phyloP scores from a whole-genome alignment of 2,888 invertebrate genomes.

The Iselma pallidipennis region DNA sequence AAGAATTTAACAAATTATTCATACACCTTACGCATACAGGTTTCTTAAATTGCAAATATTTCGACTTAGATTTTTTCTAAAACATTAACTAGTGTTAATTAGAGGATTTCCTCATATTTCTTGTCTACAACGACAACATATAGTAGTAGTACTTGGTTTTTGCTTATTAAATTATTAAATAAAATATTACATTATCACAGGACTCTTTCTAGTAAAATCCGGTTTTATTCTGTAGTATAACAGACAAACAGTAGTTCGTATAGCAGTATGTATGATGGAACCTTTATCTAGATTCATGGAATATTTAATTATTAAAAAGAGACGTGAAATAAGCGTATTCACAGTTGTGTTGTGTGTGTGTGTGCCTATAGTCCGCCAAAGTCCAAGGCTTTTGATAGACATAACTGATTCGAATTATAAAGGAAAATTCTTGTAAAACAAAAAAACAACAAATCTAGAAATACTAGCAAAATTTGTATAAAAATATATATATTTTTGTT shows the following conservation, averaged over 20 bases:
- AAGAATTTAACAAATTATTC: no score
- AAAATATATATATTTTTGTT: no score
- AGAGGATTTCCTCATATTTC: not conserved
- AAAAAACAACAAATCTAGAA: not conserved
- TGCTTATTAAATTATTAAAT: no score
- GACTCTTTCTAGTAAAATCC: not conserved
- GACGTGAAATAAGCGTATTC: not conserved
- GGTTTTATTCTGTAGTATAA: slow-evolving; percentile 1
- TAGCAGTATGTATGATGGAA: not conserved
- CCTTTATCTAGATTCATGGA: not conserved
- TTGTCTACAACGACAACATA: no score
- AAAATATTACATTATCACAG: not conserved
- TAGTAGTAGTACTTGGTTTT: no score
- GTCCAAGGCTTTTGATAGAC: slow-evolving; percentile 1
- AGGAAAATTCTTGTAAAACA: not conserved
- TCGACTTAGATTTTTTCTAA: no score
- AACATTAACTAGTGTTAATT: no score
- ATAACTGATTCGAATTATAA: not conserved
- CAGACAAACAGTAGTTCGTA: not conserved
- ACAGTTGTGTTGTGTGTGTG: no score
- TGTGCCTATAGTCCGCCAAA: not conserved
- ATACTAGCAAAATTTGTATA: no score
- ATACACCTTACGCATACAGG: no score
- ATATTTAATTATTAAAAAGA: not conserved
- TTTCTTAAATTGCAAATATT: no score